Base-by-base conservation (phyloP, 2,113 vertebrate genomes). In the Lethenteron camtschaticum region DNA sequence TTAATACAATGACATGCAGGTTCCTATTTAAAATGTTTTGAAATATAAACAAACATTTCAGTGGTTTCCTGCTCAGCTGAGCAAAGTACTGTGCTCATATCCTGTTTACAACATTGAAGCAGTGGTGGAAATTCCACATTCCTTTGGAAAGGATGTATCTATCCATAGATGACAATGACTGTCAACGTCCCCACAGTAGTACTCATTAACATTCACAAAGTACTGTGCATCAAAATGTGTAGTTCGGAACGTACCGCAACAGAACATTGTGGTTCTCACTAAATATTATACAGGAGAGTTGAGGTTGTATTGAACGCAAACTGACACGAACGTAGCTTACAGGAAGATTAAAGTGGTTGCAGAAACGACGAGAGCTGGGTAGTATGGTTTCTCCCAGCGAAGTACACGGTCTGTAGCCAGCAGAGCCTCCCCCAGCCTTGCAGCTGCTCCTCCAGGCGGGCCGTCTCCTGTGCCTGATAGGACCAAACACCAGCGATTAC, bases 371-470 rank as follows among this genome's bases (percentile, higher is more conserved):
- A 78, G 86, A 70, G 81, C 87, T 4, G 92, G 92, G 77, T 91
- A 97, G 90, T 90, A 99, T 4, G 85, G 80, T 75, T 88, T 87
- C 76, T 95, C 88, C 95, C 95, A 99, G 13, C 90, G 86, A 69
- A 99, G 80, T 58, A 95, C 77, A 55, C 85, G 86, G 73, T 99
- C 95, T 0, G 85, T 82, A 12, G 86, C 76, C 75, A 99, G 78
- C 79, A 95, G 92, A 76, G 96, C 91, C 75, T 96, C 92, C 56
- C 89, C 95, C 95, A 99, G 75, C 83, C 88, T 78, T 92, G 89
- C 75, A 99, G 80, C 71, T 96, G 89, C 77, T 97, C 90, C 74
- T 99, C 91, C 76, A 97, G 84, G 75, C 81, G 83, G 3, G 87
- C 87, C 11, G 91, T 99, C 76, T 99, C 89, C 73, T 83, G 79